phyloP scores from a whole-genome alignment of 2,797 vertebrate genomes.

The Gambelia wislizenii region DNA sequence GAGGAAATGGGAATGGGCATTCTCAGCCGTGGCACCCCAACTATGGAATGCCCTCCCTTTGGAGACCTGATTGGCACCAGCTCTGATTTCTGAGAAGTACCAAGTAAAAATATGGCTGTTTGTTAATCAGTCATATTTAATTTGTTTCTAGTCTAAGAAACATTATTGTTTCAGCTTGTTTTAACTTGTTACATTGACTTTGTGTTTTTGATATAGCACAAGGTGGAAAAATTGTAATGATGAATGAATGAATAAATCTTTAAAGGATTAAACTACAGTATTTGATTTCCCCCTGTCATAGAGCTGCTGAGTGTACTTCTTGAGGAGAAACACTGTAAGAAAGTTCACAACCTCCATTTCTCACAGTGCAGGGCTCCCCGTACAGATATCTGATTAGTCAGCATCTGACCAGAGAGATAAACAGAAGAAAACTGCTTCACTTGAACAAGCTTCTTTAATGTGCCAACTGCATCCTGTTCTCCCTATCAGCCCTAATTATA shows the following conservation, averaged over 20 bases:
- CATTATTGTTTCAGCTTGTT: too few relatives aligned
- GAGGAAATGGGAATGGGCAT: too few relatives aligned
- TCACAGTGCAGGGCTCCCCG: slow-evolving; percentile 19
- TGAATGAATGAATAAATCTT: background rate
- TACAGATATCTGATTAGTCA: slow-evolving; percentile 51
- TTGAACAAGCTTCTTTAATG: slow-evolving; percentile 56
- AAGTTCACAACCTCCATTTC: slow-evolving; percentile 50
- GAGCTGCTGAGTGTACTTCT: slow-evolving; percentile 32
- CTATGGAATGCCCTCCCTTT: too few relatives aligned
- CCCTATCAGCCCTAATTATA: slow-evolving; percentile 73
- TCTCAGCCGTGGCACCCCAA: too few relatives aligned
- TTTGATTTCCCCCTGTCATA: slow-evolving; percentile 51
- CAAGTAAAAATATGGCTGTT: too few relatives aligned
- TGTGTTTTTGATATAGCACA: too few relatives aligned
- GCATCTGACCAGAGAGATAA: slow-evolving; percentile 43
- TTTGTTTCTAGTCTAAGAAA: too few relatives aligned
- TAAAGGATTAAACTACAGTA: slow-evolving; percentile 55
- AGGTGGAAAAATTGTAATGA: too few relatives aligned
- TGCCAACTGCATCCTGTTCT: slow-evolving; percentile 60
- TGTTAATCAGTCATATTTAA: too few relatives aligned
- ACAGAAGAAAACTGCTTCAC: slow-evolving; percentile 40
- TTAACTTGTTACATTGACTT: too few relatives aligned
- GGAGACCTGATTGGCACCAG: too few relatives aligned
- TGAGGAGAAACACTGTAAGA: slow-evolving; percentile 14
- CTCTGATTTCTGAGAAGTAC: too few relatives aligned